Evolutionary conservation across 2,797 vertebrate genomes (phyloP).

Genomic region (Pangasius djambal): DNA sequence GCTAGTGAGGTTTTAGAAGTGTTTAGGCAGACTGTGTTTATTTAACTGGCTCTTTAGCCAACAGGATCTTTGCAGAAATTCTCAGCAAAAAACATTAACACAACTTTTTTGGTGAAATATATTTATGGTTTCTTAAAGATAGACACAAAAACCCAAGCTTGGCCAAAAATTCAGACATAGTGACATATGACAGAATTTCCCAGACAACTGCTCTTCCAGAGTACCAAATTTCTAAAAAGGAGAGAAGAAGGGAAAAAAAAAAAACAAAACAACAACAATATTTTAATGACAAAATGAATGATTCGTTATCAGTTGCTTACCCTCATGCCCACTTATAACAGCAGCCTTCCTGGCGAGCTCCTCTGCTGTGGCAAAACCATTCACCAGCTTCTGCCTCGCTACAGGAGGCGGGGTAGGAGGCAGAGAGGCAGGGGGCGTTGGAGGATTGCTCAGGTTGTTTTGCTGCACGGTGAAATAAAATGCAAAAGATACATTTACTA

Average conservation of each 20-base stretch:
- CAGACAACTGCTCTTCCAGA: background rate
- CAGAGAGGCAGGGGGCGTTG: constrained; percentile 94
- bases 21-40: background rate
- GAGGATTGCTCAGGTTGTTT: constrained; percentile 97
- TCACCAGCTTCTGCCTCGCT: constrained; percentile 90
- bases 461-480: constrained; percentile 74
- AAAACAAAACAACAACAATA: background rate
- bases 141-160: background rate
- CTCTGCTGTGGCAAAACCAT: constrained; percentile 91
- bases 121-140: background rate
- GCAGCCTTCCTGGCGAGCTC: constrained; percentile 85
- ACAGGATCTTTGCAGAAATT: background rate
- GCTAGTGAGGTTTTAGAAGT: background rate
- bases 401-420: constrained; percentile 94
- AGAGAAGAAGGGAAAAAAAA: background rate
- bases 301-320: constrained; percentile 61
- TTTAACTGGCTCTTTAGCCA: no score
- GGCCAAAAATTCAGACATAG: background rate
- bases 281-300: background rate
- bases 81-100: background rate
- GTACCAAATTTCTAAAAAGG: background rate
- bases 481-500: no score
- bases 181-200: background rate
- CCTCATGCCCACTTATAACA: constrained; percentile 78
- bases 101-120: background rate